These are phyloP conservation scores for Phalacrocorax pelagicus DNA, from an alignment of 2,113 vertebrate species.

Conservation along the genomic window DNA sequence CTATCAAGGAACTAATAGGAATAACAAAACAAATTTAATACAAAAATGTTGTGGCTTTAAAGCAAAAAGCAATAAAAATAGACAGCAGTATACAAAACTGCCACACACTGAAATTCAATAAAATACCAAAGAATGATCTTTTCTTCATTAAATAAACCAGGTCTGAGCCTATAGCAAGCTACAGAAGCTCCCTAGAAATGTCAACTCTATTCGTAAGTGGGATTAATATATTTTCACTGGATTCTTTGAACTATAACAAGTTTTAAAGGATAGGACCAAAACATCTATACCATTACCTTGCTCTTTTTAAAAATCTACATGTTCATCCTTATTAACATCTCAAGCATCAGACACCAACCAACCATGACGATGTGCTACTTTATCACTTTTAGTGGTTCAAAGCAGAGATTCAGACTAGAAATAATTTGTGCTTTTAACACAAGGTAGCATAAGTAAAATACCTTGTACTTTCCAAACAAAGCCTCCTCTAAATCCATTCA, in stretches of 20 bases:
- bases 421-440: neutral
- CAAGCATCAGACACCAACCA: neutral
- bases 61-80: neutral
- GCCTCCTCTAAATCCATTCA: neutral
- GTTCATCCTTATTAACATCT: neutral
- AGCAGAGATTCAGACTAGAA: neutral
- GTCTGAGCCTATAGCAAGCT: neutral
- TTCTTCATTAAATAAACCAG: neutral
- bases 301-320: neutral
- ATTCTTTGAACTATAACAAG: neutral
- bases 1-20: neutral
- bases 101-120: neutral
- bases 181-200: neutral
- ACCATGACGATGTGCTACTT: neutral
- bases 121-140: neutral
- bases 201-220: neutral
- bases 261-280: neutral
- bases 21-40: neutral
- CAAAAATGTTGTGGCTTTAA: neutral
- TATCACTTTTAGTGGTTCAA: neutral
- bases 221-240: neutral
- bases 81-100: neutral
- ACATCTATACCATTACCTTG: neutral
- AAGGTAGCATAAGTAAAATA: neutral
- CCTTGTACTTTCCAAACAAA: neutral